Evolutionary conservation across 2,113 vertebrate species (phyloP).

Genomic region (Thryonomys swinderianus): DNA sequence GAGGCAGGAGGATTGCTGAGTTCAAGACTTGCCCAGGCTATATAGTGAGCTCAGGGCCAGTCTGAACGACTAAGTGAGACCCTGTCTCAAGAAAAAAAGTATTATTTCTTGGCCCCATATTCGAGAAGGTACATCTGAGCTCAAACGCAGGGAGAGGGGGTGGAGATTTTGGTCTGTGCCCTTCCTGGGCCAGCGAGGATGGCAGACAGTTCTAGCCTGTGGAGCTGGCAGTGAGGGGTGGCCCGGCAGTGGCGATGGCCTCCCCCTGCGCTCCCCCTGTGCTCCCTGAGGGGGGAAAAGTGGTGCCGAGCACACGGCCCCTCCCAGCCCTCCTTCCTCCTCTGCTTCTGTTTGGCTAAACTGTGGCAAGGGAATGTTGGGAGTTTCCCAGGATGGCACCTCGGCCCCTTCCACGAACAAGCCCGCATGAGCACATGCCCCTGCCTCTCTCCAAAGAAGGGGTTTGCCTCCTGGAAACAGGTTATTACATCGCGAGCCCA

Average conservation of each 20-base stretch:
- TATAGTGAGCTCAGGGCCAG: no score
- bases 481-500: neutral
- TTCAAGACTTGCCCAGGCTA: no score
- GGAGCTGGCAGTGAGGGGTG: no score
- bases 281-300: neutral
- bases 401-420: neutral
- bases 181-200: neutral
- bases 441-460: neutral
- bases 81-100: no score
- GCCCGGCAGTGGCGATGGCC: neutral
- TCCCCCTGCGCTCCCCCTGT: neutral
- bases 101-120: neutral
- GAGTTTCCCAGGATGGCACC: neutral
- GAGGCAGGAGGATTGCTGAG: no score
- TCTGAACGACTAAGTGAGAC: no score
- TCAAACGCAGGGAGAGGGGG: fast-evolving
- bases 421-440: fast-evolving
- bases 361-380: neutral
- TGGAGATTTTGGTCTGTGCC: neutral
- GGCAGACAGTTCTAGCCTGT: neutral
- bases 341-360: neutral
- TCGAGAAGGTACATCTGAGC: neutral
- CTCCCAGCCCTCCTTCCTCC: neutral
- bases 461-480: neutral
- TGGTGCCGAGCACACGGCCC: neutral